These are phyloP conservation scores for Seira musarum DNA, from an alignment of 2,888 invertebrate species.

Conservation along the genomic window DNA sequence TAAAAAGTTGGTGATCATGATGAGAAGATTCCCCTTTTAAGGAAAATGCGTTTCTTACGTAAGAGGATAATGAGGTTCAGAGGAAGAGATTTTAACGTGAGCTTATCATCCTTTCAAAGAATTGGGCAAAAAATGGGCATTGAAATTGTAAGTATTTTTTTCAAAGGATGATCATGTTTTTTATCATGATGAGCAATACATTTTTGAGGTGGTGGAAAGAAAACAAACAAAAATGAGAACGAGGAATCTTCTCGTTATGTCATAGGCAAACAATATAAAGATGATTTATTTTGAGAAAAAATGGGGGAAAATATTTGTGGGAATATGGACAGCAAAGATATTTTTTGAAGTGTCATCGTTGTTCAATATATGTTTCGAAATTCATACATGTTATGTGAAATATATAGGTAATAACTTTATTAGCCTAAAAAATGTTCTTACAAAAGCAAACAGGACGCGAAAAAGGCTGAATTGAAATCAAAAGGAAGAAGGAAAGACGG, in stretches of 20 bases:
- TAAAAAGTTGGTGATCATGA: not conserved
- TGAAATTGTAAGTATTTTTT: conserved; percentile 9
- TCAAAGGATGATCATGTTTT: conserved; percentile 9
- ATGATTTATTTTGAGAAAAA: not conserved
- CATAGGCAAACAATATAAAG: conserved; percentile 21
- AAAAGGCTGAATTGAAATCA: not conserved
- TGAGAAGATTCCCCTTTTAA: conserved; percentile 2
- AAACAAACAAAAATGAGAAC: conserved; percentile 15
- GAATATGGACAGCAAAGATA: not conserved
- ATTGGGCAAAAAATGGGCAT: not conserved
- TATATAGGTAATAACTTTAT: conserved; percentile 16
- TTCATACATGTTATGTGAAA: conserved; percentile 8
- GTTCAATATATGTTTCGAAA: conserved; percentile 12
- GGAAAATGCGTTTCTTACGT: not conserved
- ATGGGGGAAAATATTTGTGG: no score
- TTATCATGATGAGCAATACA: not conserved
- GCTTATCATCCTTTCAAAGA: not conserved
- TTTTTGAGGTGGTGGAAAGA: not conserved
- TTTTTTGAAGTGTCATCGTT: conserved; percentile 26
- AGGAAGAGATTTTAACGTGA: conserved; percentile 3
- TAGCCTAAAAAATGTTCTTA: conserved; percentile 6
- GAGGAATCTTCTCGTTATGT: conserved; percentile 30
- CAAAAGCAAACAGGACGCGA: conserved; percentile 34
- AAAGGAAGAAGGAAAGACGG: conserved; percentile 37
- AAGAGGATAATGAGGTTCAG: not conserved